Conservation (phyloP, 1,140 invertebrate species). For the Sitodiplosis mosellana region DNA sequence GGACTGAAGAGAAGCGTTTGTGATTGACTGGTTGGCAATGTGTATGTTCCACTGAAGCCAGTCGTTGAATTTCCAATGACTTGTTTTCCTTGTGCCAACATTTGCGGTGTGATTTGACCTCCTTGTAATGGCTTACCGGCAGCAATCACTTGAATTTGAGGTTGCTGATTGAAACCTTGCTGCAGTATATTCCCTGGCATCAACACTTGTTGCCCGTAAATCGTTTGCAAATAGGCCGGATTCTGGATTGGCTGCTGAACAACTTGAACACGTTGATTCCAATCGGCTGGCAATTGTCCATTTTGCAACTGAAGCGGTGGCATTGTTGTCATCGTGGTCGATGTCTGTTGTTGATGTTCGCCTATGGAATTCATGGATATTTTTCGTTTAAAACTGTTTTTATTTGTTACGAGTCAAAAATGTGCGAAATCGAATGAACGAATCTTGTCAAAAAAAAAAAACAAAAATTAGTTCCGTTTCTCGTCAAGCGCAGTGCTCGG, state of each 20-base stretch:
- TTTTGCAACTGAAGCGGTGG: constrained; percentile 29
- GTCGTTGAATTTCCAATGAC: constrained; percentile 34
- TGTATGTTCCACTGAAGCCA: constrained; percentile 35
- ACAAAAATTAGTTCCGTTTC: too few relatives aligned
- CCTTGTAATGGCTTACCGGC: constrained; percentile 65
- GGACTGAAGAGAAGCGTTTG: constrained; percentile 66
- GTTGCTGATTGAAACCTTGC: constrained; percentile 55
- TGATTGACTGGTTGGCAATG: constrained; percentile 55
- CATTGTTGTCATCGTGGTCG: constrained; percentile 26
- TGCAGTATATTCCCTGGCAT: constrained; percentile 62
- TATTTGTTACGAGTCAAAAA: too few relatives aligned
- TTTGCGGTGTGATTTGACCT: constrained; percentile 54
- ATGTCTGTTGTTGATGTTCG: constrained; percentile 35
- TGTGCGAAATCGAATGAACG: too few relatives aligned
- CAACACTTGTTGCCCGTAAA: constrained; percentile 56
- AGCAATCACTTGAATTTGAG: constrained; percentile 46
- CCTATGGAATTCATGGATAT: constrained; percentile 20
- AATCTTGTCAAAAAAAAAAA: too few relatives aligned
- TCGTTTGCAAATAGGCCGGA: constrained; percentile 55
- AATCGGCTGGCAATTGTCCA: constrained; percentile 31
- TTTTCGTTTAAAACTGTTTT: too few relatives aligned
- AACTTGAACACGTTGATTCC: constrained; percentile 47
- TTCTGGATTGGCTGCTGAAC: constrained; percentile 67
- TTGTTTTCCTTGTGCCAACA: constrained; percentile 52
- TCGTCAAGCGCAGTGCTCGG: too few relatives aligned